Evolutionary conservation across 2,797 vertebrate genomes (phyloP).

Genomic region (Ciconia nigra): DNA sequence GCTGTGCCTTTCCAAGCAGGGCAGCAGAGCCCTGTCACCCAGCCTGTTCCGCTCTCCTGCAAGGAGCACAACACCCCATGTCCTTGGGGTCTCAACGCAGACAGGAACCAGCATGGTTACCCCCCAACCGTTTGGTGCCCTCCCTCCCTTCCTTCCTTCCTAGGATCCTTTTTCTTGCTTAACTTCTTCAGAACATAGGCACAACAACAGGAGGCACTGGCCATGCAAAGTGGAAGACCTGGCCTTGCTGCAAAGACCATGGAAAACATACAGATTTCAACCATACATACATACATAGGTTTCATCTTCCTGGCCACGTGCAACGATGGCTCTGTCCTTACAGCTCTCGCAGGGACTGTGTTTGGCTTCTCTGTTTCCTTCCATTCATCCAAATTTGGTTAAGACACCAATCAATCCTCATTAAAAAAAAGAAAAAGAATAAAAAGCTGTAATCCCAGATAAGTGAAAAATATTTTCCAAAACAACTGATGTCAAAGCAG

Average conservation of each 20-base stretch:
- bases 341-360: not conserved
- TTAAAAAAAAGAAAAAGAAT: no score
- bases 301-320: rapidly evolving
- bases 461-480: not conserved
- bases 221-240: not conserved
- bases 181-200: not conserved
- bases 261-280: not conserved
- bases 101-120: not conserved
- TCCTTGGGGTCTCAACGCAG: rapidly evolving
- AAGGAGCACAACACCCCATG: rapidly evolving
- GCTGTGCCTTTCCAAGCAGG: not conserved
- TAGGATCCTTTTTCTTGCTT: not conserved
- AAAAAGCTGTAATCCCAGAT: not conserved
- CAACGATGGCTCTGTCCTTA: rapidly evolving
- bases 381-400: not conserved
- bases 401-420: not conserved
- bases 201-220: not conserved
- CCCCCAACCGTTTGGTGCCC: not conserved
- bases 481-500: not conserved
- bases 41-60: rapidly evolving
- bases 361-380: not conserved
- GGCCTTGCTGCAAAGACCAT: not conserved
- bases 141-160: not conserved
- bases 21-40: not conserved
- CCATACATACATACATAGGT: rapidly evolving